Conservation (phyloP, 2,797 vertebrate species). For the Champsocephalus esox region DNA sequence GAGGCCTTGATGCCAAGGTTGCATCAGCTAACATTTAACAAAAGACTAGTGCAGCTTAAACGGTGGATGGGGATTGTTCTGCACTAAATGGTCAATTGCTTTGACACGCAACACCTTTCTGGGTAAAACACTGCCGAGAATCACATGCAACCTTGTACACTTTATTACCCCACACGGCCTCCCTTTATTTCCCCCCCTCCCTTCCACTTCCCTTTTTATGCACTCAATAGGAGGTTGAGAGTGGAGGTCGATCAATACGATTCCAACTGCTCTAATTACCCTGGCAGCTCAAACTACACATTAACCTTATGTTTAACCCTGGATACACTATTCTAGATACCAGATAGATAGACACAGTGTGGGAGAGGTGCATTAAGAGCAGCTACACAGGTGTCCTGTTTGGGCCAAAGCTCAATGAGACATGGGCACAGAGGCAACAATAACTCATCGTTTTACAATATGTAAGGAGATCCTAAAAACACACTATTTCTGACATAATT, state of each 20-base stretch:
- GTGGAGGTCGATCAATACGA: conserved; percentile 69
- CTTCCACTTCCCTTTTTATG: conserved; percentile 52
- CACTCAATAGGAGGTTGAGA: conserved; percentile 59
- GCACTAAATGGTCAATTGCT: conserved; percentile 52
- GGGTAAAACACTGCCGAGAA: conserved; percentile 20
- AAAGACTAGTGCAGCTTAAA: conserved; percentile 33
- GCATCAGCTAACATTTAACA: conserved; percentile 30
- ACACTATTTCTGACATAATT: not conserved
- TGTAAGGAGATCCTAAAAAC: not conserved
- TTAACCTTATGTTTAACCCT: conserved; percentile 61
- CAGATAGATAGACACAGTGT: conserved; percentile 9
- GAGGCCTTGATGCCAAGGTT: conserved; percentile 17
- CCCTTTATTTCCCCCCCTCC: conserved; percentile 8
- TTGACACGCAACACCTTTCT: conserved; percentile 40
- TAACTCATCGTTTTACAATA: not conserved
- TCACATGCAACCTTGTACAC: conserved; percentile 25
- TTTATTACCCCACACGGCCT: conserved; percentile 29
- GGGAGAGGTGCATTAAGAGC: not conserved
- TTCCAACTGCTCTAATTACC: conserved; percentile 75
- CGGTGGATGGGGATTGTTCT: conserved; percentile 34
- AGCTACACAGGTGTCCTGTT: conserved; percentile 26
- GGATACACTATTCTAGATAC: conserved; percentile 20
- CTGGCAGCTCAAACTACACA: conserved; percentile 49
- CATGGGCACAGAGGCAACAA: conserved; percentile 4
- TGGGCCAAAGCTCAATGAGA: conserved; percentile 24